Evolutionary conservation across 2,888 invertebrate species (phyloP).

Genomic region (Cryptophagus acutangulus): DNA sequence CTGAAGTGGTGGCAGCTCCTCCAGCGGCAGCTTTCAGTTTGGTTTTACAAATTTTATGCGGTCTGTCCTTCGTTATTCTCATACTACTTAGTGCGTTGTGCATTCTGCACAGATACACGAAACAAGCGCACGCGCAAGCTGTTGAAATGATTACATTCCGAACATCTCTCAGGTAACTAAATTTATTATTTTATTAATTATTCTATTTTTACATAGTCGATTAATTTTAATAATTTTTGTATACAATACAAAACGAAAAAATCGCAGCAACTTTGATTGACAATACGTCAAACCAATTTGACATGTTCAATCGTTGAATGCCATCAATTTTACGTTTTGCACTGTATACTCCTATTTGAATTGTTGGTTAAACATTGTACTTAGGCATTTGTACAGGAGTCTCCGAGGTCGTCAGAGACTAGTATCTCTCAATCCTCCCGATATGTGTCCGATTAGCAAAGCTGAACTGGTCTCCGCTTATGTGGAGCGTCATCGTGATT

Average conservation of each 20-base stretch:
- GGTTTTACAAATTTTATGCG: conserved; percentile 64
- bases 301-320: too few species aligned
- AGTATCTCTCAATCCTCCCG: conserved; percentile 66
- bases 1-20: conserved; percentile 48
- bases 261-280: background rate
- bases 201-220: too few species aligned
- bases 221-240: too few species aligned
- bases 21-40: conserved; percentile 53
- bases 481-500: conserved; percentile 76
- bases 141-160: conserved; percentile 65
- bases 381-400: conserved; percentile 59
- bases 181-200: conserved; percentile 22
- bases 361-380: conserved; percentile 26
- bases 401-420: conserved; percentile 61
- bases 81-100: conserved; percentile 60
- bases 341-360: too few species aligned
- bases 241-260: too few species aligned
- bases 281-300: too few species aligned
- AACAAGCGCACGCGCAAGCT: conserved; percentile 60
- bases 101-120: conserved; percentile 60
- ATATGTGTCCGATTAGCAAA: conserved; percentile 74
- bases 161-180: conserved; percentile 63
- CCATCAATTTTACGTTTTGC: too few species aligned
- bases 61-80: conserved; percentile 58
- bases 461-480: conserved; percentile 72